phyloP scores from a whole-genome alignment of 2,888 invertebrate species.

The Portevinia maculata region DNA sequence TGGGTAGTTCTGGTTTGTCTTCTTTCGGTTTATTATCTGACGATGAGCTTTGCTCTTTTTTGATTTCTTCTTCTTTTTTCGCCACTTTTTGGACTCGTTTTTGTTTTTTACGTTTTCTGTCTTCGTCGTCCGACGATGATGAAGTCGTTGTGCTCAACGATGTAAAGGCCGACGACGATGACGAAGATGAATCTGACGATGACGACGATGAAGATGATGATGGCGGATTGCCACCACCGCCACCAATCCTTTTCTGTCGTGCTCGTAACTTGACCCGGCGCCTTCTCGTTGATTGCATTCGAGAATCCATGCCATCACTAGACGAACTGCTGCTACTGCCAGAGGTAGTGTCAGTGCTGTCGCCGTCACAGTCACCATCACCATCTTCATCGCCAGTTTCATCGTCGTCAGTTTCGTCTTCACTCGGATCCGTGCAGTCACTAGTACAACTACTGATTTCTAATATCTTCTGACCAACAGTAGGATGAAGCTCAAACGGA shows the following conservation, averaged over 20 bases:
- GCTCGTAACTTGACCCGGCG: slow-evolving; percentile 12
- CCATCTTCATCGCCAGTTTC: slow-evolving; percentile 8
- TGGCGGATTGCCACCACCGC: slow-evolving; percentile 41
- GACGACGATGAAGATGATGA: slow-evolving; percentile 54
- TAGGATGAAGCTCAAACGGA: slow-evolving; percentile 76
- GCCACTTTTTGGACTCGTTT: not conserved
- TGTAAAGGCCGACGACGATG: slow-evolving; percentile 39
- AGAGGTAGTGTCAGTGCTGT: slow-evolving; percentile 9
- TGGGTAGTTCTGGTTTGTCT: slow-evolving; percentile 65
- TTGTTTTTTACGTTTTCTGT: not conserved
- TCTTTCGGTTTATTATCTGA: slow-evolving; percentile 15
- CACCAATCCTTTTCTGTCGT: slow-evolving; percentile 11
- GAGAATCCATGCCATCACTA: slow-evolving; percentile 10
- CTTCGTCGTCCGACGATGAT: slow-evolving; percentile 49
- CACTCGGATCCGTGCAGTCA: slow-evolving; percentile 59
- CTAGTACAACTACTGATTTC: slow-evolving; percentile 78
- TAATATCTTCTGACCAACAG: slow-evolving; percentile 74
- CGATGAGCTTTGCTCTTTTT: not conserved
- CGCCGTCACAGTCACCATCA: too few relatives aligned
- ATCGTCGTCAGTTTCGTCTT: slow-evolving; percentile 38
- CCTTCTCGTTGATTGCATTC: slow-evolving; percentile 20
- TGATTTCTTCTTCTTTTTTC: slow-evolving; percentile 2
- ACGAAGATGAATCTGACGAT: slow-evolving; percentile 52
- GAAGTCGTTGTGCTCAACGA: slow-evolving; percentile 54
- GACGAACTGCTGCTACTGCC: slow-evolving; percentile 9